phyloP scores from a whole-genome alignment of 2,888 invertebrate species.

The Coecobrya sp. region DNA sequence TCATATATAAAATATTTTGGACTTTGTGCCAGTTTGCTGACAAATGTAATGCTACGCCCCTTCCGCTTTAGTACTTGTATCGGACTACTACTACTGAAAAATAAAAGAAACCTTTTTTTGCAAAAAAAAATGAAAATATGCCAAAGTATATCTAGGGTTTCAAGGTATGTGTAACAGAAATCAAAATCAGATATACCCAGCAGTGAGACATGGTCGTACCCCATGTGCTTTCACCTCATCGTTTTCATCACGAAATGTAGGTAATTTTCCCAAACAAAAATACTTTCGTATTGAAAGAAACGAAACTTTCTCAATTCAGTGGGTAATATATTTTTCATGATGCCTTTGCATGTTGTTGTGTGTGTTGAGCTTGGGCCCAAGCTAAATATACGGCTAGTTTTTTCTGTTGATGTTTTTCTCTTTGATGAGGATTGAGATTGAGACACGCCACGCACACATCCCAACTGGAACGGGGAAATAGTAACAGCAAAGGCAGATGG shows the following conservation, averaged over 20 bases:
- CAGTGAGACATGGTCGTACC: too few species aligned
- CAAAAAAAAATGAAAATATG: constrained; percentile 17
- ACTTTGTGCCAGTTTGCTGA: too few species aligned
- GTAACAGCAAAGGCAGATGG: neutral
- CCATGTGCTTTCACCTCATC: neutral
- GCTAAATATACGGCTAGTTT: neutral
- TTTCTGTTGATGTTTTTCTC: neutral
- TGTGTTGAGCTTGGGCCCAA: neutral
- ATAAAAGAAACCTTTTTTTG: neutral
- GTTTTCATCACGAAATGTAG: constrained; percentile 22
- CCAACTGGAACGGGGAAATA: neutral
- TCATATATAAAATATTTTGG: too few species aligned
- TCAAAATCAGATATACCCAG: neutral
- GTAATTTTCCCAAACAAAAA: neutral
- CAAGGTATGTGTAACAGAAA: neutral
- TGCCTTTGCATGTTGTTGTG: neutral
- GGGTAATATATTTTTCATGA: neutral
- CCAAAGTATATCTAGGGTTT: neutral
- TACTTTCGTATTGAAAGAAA: neutral
- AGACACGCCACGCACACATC: neutral
- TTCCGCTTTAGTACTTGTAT: too few species aligned
- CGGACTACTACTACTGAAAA: neutral
- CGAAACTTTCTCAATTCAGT: neutral
- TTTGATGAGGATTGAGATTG: constrained; percentile 12
- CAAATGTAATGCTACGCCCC: too few species aligned